Conservation (phyloP, 2,113 vertebrate species). For the Seriola quinqueradiata region DNA sequence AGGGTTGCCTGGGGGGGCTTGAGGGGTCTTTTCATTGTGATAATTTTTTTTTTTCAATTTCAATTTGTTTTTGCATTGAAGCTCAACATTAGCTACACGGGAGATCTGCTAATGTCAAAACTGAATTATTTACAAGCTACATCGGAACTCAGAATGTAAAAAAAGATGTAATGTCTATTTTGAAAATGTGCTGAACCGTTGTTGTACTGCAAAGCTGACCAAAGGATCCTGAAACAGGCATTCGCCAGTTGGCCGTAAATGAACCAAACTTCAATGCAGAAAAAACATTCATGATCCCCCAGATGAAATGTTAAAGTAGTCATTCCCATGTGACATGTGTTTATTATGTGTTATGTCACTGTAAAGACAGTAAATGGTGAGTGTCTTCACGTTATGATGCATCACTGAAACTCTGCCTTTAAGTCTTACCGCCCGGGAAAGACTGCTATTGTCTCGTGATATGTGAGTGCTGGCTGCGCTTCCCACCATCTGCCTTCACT, state of each 20-base stretch:
- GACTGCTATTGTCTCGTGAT: conserved; percentile 77
- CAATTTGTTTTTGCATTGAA: background rate
- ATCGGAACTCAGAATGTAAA: background rate
- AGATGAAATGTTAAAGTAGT: conserved; percentile 12
- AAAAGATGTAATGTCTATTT: background rate
- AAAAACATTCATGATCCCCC: background rate
- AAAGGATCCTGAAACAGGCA: background rate
- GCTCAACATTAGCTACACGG: background rate
- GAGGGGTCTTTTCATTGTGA: background rate
- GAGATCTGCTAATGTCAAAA: background rate
- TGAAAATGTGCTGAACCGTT: background rate
- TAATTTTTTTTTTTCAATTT: background rate
- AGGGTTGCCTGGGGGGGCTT: no score
- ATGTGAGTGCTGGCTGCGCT: conserved; percentile 77
- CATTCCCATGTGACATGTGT: conserved; percentile 4
- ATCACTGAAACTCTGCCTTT: conserved; percentile 50
- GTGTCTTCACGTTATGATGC: conserved; percentile 60
- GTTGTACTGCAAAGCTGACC: background rate
- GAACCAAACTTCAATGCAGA: background rate
- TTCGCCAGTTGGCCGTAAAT: background rate
- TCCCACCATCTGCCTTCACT: conserved; percentile 86
- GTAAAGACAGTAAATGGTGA: conserved; percentile 27
- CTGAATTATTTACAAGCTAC: background rate
- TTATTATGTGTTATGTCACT: conserved; percentile 46
- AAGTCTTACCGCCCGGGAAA: conserved; percentile 64